Conservation (phyloP, 2,888 invertebrate species). For the Catocala nupta region DNA sequence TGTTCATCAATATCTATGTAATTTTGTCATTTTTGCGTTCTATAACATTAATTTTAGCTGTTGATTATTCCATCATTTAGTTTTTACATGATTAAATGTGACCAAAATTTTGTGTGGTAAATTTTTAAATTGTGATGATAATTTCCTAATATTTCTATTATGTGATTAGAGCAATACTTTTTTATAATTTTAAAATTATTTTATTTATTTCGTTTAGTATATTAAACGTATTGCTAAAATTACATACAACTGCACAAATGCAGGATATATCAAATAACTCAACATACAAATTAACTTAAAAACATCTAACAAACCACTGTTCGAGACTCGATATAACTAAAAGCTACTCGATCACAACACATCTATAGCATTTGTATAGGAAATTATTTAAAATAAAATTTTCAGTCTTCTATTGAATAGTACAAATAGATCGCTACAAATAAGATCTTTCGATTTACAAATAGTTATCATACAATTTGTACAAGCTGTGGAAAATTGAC, state of each 20-base stretch:
- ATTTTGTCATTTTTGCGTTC: constrained; percentile 32
- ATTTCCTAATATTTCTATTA: constrained; percentile 53
- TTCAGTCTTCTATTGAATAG: constrained; percentile 85
- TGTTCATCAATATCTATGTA: constrained; percentile 11
- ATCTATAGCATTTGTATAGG: constrained; percentile 61
- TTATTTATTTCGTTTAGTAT: constrained; percentile 47
- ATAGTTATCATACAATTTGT: constrained; percentile 75
- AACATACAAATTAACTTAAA: constrained; percentile 56
- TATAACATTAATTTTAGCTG: constrained; percentile 16
- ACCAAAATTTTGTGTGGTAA: constrained; percentile 52
- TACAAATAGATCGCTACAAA: constrained; percentile 72
- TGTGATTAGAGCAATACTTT: constrained; percentile 61
- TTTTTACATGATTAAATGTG: constrained; percentile 40
- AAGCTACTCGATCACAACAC: constrained; percentile 57
- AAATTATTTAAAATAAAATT: constrained; percentile 76
- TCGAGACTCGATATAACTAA: constrained; percentile 55
- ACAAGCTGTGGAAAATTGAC: constrained; percentile 70
- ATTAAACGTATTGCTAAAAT: constrained; percentile 56
- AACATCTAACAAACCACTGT: constrained; percentile 45
- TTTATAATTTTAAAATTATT: constrained; percentile 50
- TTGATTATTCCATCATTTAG: constrained; percentile 17
- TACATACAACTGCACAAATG: constrained; percentile 50
- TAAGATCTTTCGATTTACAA: constrained; percentile 76
- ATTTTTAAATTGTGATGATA: constrained; percentile 54
- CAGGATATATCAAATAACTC: constrained; percentile 57